These are phyloP conservation scores for Athetis lepigone DNA, from an alignment of 2,888 invertebrate genomes.

Conservation along the genomic window DNA sequence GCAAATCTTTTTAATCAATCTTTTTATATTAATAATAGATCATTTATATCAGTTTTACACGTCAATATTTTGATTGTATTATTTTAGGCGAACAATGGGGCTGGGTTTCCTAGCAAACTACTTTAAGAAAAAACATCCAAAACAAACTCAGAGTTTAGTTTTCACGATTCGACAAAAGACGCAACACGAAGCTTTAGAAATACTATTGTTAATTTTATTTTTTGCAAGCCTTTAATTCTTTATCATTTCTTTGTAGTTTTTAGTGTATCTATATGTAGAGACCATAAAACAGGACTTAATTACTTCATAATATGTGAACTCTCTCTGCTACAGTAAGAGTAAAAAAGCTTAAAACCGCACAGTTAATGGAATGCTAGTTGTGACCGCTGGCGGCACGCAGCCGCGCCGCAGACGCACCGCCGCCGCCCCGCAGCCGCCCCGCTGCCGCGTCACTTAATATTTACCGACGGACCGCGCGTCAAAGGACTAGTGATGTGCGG, in stretches of 20 bases:
- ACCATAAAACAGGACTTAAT: conserved; percentile 5
- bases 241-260: background rate
- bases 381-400: conserved; percentile 35
- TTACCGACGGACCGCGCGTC: conserved; percentile 45
- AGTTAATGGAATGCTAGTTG: conserved; percentile 38
- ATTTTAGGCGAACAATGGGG: too few species aligned
- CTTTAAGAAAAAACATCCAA: too few species aligned
- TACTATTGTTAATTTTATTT: background rate
- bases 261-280: background rate
- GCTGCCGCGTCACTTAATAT: conserved; percentile 38
- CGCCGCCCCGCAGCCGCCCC: conserved; percentile 12
- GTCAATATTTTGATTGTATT: too few species aligned
- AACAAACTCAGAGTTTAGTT: too few species aligned
- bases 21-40: too few species aligned
- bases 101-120: too few species aligned
- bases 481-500: conserved; percentile 45
- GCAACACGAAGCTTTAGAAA: too few species aligned
- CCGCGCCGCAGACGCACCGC: conserved; percentile 32
- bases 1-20: too few species aligned
- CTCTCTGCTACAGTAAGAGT: conserved; percentile 17
- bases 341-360: conserved; percentile 25
- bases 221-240: background rate
- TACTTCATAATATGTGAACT: background rate
- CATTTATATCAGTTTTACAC: too few species aligned
- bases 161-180: too few species aligned